These are phyloP conservation scores for Amphiprion percula DNA, from an alignment of 2,113 vertebrate species.

Conservation along the genomic window DNA sequence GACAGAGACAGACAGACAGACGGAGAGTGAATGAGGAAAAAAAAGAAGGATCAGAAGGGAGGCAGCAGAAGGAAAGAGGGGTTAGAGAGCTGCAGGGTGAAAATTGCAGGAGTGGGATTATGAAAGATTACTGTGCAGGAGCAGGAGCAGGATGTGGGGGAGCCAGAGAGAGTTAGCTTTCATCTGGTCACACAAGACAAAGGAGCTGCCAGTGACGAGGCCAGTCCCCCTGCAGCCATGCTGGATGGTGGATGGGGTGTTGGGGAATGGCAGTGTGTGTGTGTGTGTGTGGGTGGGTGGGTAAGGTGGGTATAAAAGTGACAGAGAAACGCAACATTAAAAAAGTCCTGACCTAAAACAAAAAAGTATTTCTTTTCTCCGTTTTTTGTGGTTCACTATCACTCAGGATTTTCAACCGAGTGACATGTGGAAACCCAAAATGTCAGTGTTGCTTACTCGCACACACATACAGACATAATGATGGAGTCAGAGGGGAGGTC, in stretches of 20 bases:
- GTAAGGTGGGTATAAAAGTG: background rate
- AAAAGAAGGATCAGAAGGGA: constrained; percentile 29
- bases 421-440: constrained; percentile 27
- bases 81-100: constrained; percentile 57
- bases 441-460: constrained; percentile 22
- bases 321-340: background rate
- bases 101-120: constrained; percentile 78
- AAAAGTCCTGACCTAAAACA: background rate
- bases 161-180: constrained; percentile 67
- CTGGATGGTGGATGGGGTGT: constrained; percentile 54
- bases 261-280: constrained; percentile 26
- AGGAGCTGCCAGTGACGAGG: constrained; percentile 69
- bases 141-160: constrained; percentile 73
- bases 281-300: background rate
- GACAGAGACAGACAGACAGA: constrained; percentile 14
- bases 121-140: constrained; percentile 75
- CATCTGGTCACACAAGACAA: constrained; percentile 72
- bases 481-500: constrained; percentile 56
- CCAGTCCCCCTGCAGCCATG: constrained; percentile 45
- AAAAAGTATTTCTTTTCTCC: background rate
- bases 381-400: constrained; percentile 28
- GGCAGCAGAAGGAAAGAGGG: constrained; percentile 11
- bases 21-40: background rate
- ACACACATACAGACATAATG: constrained; percentile 59
- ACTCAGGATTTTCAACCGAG: constrained; percentile 6